Conservation (phyloP, 2,113 vertebrate genomes). For the Illadopsis cleaveri region DNA sequence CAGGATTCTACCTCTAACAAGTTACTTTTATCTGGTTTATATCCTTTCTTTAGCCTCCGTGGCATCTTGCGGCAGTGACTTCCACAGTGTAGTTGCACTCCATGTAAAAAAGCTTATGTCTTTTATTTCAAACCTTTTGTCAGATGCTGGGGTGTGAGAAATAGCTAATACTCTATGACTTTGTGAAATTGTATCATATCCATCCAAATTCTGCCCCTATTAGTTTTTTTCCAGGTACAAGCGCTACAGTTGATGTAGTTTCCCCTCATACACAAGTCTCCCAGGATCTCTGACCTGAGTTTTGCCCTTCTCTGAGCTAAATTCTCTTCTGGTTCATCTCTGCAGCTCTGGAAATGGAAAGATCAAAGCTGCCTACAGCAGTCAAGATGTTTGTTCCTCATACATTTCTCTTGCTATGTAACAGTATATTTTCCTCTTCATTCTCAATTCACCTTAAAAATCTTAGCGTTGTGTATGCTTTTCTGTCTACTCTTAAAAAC, state of each 20-base stretch:
- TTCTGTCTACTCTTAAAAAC: neutral
- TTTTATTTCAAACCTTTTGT: neutral
- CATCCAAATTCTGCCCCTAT: accelerated
- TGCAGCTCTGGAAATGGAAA: neutral
- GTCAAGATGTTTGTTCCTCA: neutral
- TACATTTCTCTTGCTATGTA: neutral
- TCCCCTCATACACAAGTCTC: neutral
- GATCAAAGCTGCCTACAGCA: neutral
- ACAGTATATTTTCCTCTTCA: neutral
- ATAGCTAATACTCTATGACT: neutral
- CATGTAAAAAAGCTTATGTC: accelerated
- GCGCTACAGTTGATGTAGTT: neutral
- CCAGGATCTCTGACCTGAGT: neutral
- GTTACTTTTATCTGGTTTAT: neutral
- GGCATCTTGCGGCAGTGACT: neutral
- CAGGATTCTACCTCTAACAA: neutral
- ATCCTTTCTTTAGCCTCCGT: neutral
- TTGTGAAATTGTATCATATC: neutral
- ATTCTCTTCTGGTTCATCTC: neutral
- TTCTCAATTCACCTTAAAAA: neutral
- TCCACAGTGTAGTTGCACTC: neutral
- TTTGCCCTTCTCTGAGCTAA: neutral
- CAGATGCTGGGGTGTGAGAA: neutral
- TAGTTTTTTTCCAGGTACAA: neutral
- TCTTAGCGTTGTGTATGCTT: neutral